Conservation (phyloP, 2,888 invertebrate genomes). For the Diogma glabrata region DNA sequence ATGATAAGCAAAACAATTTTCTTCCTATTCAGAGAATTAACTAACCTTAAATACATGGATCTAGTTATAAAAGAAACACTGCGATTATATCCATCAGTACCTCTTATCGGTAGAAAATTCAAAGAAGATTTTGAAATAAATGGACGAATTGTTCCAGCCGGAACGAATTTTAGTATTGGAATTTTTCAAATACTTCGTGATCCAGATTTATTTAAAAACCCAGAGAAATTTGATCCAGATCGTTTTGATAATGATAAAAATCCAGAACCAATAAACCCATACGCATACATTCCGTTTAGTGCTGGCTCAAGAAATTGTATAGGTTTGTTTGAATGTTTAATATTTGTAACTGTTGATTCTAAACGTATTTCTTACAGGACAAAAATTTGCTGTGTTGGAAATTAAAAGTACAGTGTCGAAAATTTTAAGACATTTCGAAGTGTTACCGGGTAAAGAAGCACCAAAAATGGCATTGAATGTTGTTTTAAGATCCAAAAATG, state of each 20-base stretch:
- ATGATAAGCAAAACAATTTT: too few relatives aligned
- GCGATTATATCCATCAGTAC: conserved; percentile 54
- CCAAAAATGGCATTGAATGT: conserved; percentile 24
- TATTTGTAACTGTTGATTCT: too few relatives aligned
- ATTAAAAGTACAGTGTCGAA: conserved; percentile 32
- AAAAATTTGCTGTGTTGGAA: conserved; percentile 35
- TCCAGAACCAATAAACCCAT: conserved; percentile 25
- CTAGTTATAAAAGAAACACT: conserved; percentile 54
- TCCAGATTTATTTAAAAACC: conserved; percentile 25
- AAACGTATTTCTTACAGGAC: too few relatives aligned
- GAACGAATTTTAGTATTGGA: conserved; percentile 27
- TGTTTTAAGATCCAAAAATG: conserved; percentile 27
- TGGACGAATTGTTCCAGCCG: conserved; percentile 25
- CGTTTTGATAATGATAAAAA: conserved; percentile 34
- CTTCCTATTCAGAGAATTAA: conserved; percentile 19
- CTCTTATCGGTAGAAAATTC: conserved; percentile 44
- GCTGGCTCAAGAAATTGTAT: conserved; percentile 43
- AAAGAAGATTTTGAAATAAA: conserved; percentile 40
- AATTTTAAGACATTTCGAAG: conserved; percentile 29
- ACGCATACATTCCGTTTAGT: conserved; percentile 31
- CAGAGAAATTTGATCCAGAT: conserved; percentile 28
- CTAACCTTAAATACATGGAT: conserved; percentile 37
- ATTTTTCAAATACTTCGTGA: conserved; percentile 29
- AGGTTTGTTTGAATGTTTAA: too few relatives aligned
- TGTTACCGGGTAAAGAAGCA: conserved; percentile 26